A percentile compares a stretch with the other conserved stretches of the same genome.
phyloP scores from a whole-genome alignment of 2,113 vertebrate species.

The Psittacara wagleri region DNA sequence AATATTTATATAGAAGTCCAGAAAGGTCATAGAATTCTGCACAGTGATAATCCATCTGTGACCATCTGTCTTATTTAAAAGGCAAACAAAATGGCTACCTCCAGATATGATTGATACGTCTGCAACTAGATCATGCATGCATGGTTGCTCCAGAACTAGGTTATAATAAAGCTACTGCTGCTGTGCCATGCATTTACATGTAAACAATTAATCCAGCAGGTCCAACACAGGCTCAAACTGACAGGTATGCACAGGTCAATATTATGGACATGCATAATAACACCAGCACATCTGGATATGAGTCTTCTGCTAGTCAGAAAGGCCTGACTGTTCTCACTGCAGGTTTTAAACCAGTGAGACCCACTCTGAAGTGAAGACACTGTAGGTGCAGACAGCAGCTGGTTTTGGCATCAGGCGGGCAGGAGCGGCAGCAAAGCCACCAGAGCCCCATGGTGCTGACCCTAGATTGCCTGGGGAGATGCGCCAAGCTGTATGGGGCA shows the following conservation, averaged over 20 bases:
- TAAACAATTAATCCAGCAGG: background rate
- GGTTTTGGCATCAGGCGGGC: background rate
- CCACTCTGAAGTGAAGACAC: background rate
- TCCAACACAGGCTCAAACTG: background rate
- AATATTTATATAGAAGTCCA: slow-evolving; percentile 34
- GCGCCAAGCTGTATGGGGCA: background rate
- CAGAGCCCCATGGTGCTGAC: background rate
- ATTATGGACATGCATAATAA: background rate
- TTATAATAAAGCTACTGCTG: background rate
- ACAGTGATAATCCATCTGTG: background rate
- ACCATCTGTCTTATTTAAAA: background rate
- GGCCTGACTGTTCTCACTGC: background rate
- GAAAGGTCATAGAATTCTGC: background rate
- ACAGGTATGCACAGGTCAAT: background rate
- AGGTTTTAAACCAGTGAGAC: background rate
- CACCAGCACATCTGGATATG: background rate
- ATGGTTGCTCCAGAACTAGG: background rate
- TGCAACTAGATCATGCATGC: background rate
- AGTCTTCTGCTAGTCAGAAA: background rate
- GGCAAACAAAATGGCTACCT: background rate
- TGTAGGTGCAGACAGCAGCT: background rate
- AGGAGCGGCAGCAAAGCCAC: background rate
- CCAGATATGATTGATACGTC: background rate
- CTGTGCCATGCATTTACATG: background rate
- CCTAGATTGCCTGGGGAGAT: background rate